Conservation (phyloP, 1,140 invertebrate genomes). For the Atta texana region DNA sequence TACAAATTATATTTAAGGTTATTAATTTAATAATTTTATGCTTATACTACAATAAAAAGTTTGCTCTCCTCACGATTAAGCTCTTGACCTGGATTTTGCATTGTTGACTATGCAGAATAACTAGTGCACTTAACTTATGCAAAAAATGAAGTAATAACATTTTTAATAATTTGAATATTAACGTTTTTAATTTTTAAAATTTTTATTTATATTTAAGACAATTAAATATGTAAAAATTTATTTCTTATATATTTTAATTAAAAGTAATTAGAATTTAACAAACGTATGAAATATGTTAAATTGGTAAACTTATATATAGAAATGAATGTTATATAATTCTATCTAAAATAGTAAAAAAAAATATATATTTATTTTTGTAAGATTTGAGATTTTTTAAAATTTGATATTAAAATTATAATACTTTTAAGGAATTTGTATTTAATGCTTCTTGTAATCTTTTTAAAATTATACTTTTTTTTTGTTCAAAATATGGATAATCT, state of each 20-base stretch:
- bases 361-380: neutral
- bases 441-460: neutral
- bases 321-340: neutral
- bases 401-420: neutral
- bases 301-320: neutral
- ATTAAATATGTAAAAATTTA: neutral
- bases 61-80: conserved; percentile 51
- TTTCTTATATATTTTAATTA: neutral
- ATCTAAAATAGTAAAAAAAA: neutral
- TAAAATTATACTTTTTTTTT: neutral
- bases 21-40: neutral
- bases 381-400: neutral
- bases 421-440: neutral
- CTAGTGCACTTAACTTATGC: conserved; percentile 9
- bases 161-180: neutral
- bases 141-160: neutral
- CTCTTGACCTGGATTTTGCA: conserved; percentile 80
- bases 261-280: neutral
- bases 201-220: neutral
- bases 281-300: neutral
- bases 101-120: conserved; percentile 62
- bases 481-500: neutral
- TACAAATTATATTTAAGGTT: neutral
- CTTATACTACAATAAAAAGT: neutral
- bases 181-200: neutral